These are phyloP conservation scores for Bibio marci DNA, from an alignment of 2,888 invertebrate genomes.

Conservation along the genomic window DNA sequence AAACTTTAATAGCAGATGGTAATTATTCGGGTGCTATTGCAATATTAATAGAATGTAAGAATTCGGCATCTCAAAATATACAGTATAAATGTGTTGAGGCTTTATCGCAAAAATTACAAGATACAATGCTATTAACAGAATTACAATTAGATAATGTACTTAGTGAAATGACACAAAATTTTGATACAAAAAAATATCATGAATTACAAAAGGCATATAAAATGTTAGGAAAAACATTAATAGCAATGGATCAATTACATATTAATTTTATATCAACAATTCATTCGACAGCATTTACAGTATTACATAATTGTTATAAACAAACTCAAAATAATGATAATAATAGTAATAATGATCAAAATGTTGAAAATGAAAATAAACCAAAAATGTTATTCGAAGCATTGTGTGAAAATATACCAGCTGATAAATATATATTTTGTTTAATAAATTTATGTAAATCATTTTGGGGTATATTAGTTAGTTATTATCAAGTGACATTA, in stretches of 20 bases:
- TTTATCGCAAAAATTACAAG: slow-evolving; percentile 69
- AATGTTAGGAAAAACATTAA: slow-evolving; percentile 77
- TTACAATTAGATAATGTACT: slow-evolving; percentile 78
- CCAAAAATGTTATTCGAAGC: slow-evolving; percentile 62
- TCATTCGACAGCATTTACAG: slow-evolving; percentile 53
- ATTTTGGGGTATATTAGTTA: slow-evolving; percentile 61
- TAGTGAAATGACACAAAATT: slow-evolving; percentile 48
- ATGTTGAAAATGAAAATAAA: slow-evolving; percentile 24
- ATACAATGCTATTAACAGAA: slow-evolving; percentile 79
- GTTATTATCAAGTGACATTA: slow-evolving; percentile 43
- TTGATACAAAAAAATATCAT: slow-evolving; percentile 61
- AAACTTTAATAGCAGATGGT: slow-evolving; percentile 62
- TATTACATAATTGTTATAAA: slow-evolving; percentile 33
- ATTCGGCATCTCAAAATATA: slow-evolving; percentile 65
- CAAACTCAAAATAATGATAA: slow-evolving; percentile 27
- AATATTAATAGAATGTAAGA: slow-evolving; percentile 73
- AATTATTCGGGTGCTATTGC: slow-evolving; percentile 83
- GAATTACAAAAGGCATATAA: slow-evolving; percentile 77
- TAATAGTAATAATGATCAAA: slow-evolving; percentile 13
- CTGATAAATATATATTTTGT: slow-evolving; percentile 39
- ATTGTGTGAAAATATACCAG: slow-evolving; percentile 41
- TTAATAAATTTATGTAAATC: slow-evolving; percentile 74
- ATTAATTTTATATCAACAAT: slow-evolving; percentile 91
- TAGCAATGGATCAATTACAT: slow-evolving; percentile 80
- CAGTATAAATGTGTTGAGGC: slow-evolving; percentile 88